phyloP scores from a whole-genome alignment of 2,888 invertebrate species.

The Amiota mariae region DNA sequence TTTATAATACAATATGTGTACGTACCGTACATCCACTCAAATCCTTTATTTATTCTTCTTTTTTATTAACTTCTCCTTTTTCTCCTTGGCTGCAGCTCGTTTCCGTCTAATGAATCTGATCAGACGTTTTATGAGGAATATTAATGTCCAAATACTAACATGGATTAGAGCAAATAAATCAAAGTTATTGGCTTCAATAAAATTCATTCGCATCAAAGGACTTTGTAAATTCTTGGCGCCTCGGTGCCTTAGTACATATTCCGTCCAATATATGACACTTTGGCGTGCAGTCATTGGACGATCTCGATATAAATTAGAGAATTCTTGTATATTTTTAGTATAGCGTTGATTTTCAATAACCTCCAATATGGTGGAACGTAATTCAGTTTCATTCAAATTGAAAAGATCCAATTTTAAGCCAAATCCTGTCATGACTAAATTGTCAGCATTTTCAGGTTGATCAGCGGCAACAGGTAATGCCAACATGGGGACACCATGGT shows the following conservation, averaged over 20 bases:
- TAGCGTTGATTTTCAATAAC: constrained; percentile 54
- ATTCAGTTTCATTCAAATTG: constrained; percentile 40
- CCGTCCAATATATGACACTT: constrained; percentile 76
- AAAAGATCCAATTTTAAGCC: constrained; percentile 47
- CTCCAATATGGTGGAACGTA: constrained; percentile 45
- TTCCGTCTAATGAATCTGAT: neutral
- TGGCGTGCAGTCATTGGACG: constrained; percentile 75
- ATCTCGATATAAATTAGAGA: constrained; percentile 74
- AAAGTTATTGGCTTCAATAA: constrained; percentile 73
- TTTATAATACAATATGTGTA: neutral
- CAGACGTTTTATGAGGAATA: constrained; percentile 19
- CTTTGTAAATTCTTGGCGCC: constrained; percentile 75
- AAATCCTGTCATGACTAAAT: constrained; percentile 49
- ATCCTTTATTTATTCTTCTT: neutral
- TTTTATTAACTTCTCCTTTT: neutral
- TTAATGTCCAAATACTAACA: constrained; percentile 22
- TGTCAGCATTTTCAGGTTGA: constrained; percentile 53
- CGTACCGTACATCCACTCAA: no score
- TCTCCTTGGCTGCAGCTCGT: neutral
- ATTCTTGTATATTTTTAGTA: constrained; percentile 63
- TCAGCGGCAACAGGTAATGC: constrained; percentile 61
- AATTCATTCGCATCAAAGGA: constrained; percentile 73
- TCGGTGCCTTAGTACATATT: constrained; percentile 75
- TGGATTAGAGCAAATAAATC: constrained; percentile 69
- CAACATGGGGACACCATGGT: constrained; percentile 75